phyloP scores from a whole-genome alignment of 1,140 invertebrate species.

The Drosophila micromelanica region DNA sequence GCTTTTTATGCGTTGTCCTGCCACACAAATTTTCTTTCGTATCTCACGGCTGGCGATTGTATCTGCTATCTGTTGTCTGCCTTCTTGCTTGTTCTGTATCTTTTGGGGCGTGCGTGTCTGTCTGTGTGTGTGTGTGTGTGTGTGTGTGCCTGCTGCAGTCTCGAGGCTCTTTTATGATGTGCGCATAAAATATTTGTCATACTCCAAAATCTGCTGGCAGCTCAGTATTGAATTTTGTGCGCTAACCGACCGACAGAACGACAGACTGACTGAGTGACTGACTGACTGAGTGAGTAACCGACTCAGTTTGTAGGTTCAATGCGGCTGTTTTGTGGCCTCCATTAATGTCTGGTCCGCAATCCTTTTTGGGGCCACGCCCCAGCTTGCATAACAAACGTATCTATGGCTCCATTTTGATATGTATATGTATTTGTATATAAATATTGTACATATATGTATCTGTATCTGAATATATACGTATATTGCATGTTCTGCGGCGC shows the following conservation, averaged over 20 bases:
- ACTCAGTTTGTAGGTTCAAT: conserved; percentile 21
- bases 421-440: conserved; percentile 28
- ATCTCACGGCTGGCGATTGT: conserved; percentile 54
- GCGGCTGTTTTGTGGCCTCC: conserved; percentile 43
- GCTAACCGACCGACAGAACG: conserved; percentile 11
- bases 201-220: conserved; percentile 65
- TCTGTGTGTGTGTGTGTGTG: conserved; percentile 25
- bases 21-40: conserved; percentile 46
- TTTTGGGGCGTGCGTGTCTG: conserved; percentile 28
- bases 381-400: conserved; percentile 75
- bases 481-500: conserved; percentile 52
- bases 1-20: conserved; percentile 56
- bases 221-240: conserved; percentile 52
- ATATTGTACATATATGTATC: conserved; percentile 28
- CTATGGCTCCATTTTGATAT: conserved; percentile 42
- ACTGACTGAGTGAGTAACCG: conserved; percentile 17
- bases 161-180: conserved; percentile 71
- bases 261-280: conserved; percentile 14
- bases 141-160: conserved; percentile 57
- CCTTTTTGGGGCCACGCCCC: conserved; percentile 72
- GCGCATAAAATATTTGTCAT: conserved; percentile 82
- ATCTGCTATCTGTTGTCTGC: conserved; percentile 37
- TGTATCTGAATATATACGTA: conserved; percentile 57
- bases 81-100: conserved; percentile 33
- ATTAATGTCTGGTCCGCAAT: conserved; percentile 73